Base-by-base conservation (phyloP, 2,113 vertebrate species). In the Protomyctophum bolini region DNA sequence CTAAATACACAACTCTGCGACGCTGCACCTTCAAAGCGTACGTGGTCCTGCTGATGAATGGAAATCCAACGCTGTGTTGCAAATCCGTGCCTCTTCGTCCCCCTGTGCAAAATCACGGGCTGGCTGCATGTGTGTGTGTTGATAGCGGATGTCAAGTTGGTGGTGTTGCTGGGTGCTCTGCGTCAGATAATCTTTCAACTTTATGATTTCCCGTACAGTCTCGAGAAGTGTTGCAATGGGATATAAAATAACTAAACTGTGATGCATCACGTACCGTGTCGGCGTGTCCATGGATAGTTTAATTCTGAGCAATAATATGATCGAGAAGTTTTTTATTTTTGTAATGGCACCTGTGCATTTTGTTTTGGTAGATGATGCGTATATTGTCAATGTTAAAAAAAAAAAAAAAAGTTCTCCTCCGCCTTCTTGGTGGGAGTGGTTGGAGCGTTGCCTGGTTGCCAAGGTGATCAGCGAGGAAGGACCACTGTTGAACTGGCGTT, bases 391-490 rank as follows among this genome's bases (percentile, higher is more conserved):
- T 21, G 21, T 21, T 21, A 33, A 33, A 33, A 4, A 33, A 33
- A 41, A 6, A 41, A 41, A 41, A 41, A 41, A 41, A 41, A 41
- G 21, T 21, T 41, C 33, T 77, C 63, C 45, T 55, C 29, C 73
- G 71, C 58, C 33, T 69, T 62, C 28, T 66, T 11, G 71, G 85
- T 86, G 89, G 89, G 87, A 88, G 87, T 85, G 86, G 86, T 77
- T 76, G 79, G 12, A 75, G 73, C 64, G 85, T 87, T 78, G 80
- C 50, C 71, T 67, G 84, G 66, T 76, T 65, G 68, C 72, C 62
- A 64, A 6, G 62, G 68, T 64, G 48, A 64, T 41, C 33, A 41
- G 52, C n/a, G 52, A 6, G 3, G n/a, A 54, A 6, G 6, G n/a
- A 54, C 11, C n/a, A 54, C 52, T 8, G 2, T 15, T 15, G 62